Percentiles rank a stretch among this genome's conserved stretches.
phyloP scores from a whole-genome alignment of 2,888 invertebrate species.

The Sphaeridia pumilis region DNA sequence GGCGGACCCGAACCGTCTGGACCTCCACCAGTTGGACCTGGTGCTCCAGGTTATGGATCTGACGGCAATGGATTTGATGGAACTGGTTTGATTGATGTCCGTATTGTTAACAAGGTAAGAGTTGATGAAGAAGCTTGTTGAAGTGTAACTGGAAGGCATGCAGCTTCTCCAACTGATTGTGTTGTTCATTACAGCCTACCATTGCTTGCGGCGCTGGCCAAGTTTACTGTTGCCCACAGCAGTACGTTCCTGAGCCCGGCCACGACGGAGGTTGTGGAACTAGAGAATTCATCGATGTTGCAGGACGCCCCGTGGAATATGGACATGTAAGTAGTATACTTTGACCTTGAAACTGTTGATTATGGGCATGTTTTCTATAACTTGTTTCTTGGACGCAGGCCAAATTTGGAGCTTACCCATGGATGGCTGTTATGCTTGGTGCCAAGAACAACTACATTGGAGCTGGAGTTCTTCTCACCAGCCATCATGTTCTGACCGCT shows the following conservation, averaged over 20 bases:
- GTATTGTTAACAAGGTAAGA: conserved; percentile 36
- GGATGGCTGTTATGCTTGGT: conserved; percentile 54
- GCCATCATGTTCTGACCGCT: conserved; percentile 57
- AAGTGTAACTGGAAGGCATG: not conserved
- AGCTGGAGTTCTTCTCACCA: conserved; percentile 58
- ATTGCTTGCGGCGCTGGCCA: conserved; percentile 28
- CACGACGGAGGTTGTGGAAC: conserved; percentile 23
- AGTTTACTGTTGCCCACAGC: conserved; percentile 26
- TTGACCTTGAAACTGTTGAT: not conserved
- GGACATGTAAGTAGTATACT: conserved; percentile 24
- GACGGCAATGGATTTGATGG: conserved; percentile 29
- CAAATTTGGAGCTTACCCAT: conserved; percentile 57
- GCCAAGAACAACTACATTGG: conserved; percentile 54
- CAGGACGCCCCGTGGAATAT: conserved; percentile 23
- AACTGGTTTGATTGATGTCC: conserved; percentile 34
- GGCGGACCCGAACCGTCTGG: conserved; percentile 7
- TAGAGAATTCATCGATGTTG: conserved; percentile 23
- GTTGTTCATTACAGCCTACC: conserved; percentile 18
- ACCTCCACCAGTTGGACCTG: too few species aligned
- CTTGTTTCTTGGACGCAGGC: conserved; percentile 39
- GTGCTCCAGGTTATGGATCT: conserved; percentile 16
- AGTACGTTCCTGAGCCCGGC: conserved; percentile 2
- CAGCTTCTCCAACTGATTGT: not conserved
- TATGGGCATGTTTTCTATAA: not conserved
- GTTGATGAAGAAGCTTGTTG: not conserved